Evolutionary conservation across 2,113 vertebrate genomes (phyloP).

Genomic region (Centropus bengalensis): DNA sequence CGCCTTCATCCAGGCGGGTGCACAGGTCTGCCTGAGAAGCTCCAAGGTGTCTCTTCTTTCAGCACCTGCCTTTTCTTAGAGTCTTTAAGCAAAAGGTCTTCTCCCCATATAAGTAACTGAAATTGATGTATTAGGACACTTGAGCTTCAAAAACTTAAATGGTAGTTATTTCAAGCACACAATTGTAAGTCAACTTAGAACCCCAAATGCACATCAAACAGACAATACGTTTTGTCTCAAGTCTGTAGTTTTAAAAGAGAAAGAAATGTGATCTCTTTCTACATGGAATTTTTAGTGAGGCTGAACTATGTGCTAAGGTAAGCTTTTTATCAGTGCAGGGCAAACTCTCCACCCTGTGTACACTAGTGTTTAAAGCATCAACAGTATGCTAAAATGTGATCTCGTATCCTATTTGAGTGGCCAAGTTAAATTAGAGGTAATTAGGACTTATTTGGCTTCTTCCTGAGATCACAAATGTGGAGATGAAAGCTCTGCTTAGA

Average conservation of each 20-base stretch:
- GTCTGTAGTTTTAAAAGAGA: not conserved
- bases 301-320: not conserved
- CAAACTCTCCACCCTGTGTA: not conserved
- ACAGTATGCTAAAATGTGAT: slow-evolving; percentile 34
- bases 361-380: slow-evolving; percentile 6
- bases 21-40: rapidly evolving
- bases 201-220: not conserved
- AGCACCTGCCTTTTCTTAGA: not conserved
- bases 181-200: not conserved
- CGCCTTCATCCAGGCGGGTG: rapidly evolving
- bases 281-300: not conserved
- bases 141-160: not conserved
- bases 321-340: not conserved
- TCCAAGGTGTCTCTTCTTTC: not conserved
- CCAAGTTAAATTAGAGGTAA: slow-evolving; percentile 50
- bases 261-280: not conserved
- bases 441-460: slow-evolving; percentile 37
- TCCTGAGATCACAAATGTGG: slow-evolving; percentile 21
- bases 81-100: not conserved
- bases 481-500: slow-evolving; percentile 48
- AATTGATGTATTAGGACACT: not conserved
- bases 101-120: not conserved
- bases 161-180: not conserved
- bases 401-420: slow-evolving; percentile 42
- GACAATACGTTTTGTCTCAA: not conserved